Evolutionary conservation across 2,888 invertebrate genomes (phyloP).

Genomic region (Thera britannica): DNA sequence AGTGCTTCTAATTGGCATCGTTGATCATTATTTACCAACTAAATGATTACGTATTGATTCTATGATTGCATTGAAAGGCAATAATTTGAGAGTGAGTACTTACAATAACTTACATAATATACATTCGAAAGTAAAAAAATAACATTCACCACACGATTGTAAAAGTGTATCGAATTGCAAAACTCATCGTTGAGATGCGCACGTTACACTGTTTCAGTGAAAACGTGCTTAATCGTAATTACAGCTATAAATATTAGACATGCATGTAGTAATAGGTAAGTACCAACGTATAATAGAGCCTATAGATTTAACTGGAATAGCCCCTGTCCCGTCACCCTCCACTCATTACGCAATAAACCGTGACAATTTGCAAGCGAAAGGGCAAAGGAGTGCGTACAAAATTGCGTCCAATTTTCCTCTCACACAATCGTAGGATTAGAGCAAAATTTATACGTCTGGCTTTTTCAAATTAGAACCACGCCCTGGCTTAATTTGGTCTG

Average conservation of each 20-base stretch:
- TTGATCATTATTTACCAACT: conserved; percentile 33
- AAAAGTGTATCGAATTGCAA: conserved; percentile 75
- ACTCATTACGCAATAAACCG: conserved; percentile 71
- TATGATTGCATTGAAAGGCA: conserved; percentile 34
- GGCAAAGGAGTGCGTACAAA: conserved; percentile 66
- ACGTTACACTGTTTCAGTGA: conserved; percentile 48
- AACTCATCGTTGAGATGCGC: conserved; percentile 52
- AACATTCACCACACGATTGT: conserved; percentile 58
- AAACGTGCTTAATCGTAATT: conserved; percentile 50
- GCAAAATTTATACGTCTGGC: conserved; percentile 81
- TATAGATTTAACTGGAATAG: conserved; percentile 48
- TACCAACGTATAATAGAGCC: conserved; percentile 21
- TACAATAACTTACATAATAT: conserved; percentile 40
- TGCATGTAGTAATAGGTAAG: conserved; percentile 19
- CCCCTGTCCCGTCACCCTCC: conserved; percentile 56
- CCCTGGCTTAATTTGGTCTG: conserved; percentile 68
- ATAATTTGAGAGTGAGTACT: conserved; percentile 15
- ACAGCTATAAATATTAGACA: conserved; percentile 46
- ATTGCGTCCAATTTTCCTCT: conserved; percentile 77
- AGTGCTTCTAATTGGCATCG: conserved; percentile 40
- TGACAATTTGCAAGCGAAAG: conserved; percentile 72
- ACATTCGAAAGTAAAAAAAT: conserved; percentile 56
- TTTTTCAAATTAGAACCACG: conserved; percentile 79
- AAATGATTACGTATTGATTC: conserved; percentile 30
- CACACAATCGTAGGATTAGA: conserved; percentile 79